A percentile compares a stretch with the other conserved stretches of the same genome.
phyloP scores from a whole-genome alignment of 2,797 vertebrate genomes.

The Hozukius guyotensis region DNA sequence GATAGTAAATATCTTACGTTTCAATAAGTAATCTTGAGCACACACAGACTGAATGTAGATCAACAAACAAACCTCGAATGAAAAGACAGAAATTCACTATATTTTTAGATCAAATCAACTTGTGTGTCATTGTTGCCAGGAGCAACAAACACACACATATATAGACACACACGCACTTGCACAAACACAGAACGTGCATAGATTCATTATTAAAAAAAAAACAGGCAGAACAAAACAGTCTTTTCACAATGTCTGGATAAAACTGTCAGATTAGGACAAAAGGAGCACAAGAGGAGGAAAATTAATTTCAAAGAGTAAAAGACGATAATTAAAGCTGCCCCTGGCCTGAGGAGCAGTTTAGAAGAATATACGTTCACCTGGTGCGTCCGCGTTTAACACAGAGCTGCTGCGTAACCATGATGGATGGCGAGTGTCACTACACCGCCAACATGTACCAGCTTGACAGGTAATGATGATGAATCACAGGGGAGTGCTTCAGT shows the following conservation, averaged over 20 bases:
- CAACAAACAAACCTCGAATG: neutral
- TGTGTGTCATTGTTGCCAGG: neutral
- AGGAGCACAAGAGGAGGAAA: conserved; percentile 10
- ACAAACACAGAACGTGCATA: neutral
- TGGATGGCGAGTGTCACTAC: conserved; percentile 50
- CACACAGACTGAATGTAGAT: neutral
- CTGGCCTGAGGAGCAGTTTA: conserved; percentile 13
- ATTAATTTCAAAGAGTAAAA: conserved; percentile 34
- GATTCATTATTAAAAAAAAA: neutral
- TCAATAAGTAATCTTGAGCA: neutral
- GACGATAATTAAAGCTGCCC: conserved; percentile 28
- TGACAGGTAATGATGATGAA: conserved; percentile 64
- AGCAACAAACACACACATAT: neutral
- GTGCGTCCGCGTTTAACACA: neutral
- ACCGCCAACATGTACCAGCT: conserved; percentile 30
- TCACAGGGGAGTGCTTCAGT: conserved; percentile 32
- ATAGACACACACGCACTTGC: neutral
- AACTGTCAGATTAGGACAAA: conserved; percentile 14
- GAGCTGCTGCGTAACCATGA: conserved; percentile 44
- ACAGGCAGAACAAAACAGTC: neutral
- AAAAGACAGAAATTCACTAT: neutral
- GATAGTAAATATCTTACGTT: neutral
- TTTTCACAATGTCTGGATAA: neutral
- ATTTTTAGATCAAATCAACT: neutral
- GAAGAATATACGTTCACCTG: conserved; percentile 2